Percentiles rank a stretch among this genome's conserved stretches.
These are phyloP conservation scores for Julus scanicus DNA, from an alignment of 2,888 invertebrate genomes.

Conservation along the genomic window DNA sequence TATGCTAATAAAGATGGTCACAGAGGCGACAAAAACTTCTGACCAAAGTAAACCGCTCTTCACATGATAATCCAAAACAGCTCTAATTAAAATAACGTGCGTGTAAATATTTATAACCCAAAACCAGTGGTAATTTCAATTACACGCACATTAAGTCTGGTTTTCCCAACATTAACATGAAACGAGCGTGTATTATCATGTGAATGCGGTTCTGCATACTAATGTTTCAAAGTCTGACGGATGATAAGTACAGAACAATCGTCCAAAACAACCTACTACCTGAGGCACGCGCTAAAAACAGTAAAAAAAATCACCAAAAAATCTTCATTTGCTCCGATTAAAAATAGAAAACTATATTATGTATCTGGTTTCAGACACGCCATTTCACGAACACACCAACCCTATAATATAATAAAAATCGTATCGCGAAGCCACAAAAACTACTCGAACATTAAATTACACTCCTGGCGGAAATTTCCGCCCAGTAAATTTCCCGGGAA, in stretches of 20 bases:
- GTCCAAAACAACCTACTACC: neutral
- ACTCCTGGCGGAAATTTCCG: neutral
- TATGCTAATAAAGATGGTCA: too few species aligned
- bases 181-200: neutral
- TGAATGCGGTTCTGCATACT: neutral
- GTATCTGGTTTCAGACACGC: too few species aligned
- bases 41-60: too few species aligned
- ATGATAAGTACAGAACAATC: neutral
- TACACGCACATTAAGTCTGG: constrained; percentile 13
- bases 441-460: neutral
- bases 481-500: neutral
- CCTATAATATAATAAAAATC: neutral
- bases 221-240: neutral
- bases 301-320: too few species aligned
- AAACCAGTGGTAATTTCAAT: constrained; percentile 3
- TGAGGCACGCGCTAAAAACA: neutral
- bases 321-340: too few species aligned
- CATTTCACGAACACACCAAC: neutral
- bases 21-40: too few species aligned
- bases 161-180: neutral
- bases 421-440: neutral
- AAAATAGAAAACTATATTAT: too few species aligned
- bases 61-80: too few species aligned
- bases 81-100: too few species aligned
- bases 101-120: neutral